These are phyloP conservation scores for Bombus waltoni DNA, from an alignment of 1,140 invertebrate genomes.

Conservation along the genomic window DNA sequence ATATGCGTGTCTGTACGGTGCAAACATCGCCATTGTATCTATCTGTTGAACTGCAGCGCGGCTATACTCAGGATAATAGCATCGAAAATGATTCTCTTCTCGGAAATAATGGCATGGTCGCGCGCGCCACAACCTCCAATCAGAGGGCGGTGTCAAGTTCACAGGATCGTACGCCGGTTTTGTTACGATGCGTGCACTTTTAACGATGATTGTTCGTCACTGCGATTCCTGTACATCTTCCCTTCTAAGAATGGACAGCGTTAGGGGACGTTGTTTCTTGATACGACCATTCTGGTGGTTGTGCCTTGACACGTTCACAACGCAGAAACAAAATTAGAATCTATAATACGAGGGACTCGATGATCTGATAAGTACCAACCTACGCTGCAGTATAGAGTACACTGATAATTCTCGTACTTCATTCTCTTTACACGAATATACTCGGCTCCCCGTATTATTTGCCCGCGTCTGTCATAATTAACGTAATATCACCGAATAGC, in stretches of 20 bases:
- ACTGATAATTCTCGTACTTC: not conserved
- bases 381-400: not conserved
- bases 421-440: not conserved
- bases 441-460: not conserved
- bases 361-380: not conserved
- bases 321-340: too few species aligned
- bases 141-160: not conserved
- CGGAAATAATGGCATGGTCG: conserved; percentile 67
- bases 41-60: conserved; percentile 70
- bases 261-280: not conserved
- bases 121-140: not conserved
- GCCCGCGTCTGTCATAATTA: not conserved
- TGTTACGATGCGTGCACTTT: not conserved
- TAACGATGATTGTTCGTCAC: not conserved
- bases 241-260: not conserved
- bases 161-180: not conserved
- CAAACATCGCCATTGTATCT: conserved; percentile 74
- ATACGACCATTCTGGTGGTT: not conserved
- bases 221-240: not conserved
- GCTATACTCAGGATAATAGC: conserved; percentile 68
- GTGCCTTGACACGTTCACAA: not conserved
- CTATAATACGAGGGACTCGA: not conserved
- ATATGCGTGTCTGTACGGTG: conserved; percentile 57
- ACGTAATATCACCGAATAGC: not conserved
- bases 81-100: conserved; percentile 75